Conservation (phyloP, 2,888 invertebrate species). For the Diarsia brunnea region DNA sequence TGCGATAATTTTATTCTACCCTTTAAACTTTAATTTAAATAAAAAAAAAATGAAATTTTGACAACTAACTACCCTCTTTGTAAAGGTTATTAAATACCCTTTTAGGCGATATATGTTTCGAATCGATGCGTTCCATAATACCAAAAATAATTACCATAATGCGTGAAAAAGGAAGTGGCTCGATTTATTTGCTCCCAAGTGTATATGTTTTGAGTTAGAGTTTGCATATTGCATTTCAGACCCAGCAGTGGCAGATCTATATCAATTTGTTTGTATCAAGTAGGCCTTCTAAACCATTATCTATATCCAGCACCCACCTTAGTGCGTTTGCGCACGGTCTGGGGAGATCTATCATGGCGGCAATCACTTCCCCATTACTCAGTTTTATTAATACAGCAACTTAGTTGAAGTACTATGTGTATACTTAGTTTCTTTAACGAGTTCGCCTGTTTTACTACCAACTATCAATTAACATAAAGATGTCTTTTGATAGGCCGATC, state of each 20-base stretch:
- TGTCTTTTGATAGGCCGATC: constrained; percentile 42
- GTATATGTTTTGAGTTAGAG: too few species aligned
- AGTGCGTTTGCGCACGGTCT: constrained; percentile 23
- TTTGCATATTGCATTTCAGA: background rate
- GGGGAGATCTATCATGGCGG: constrained; percentile 38
- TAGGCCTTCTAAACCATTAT: constrained; percentile 32
- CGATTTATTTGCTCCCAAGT: too few species aligned
- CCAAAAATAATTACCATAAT: too few species aligned
- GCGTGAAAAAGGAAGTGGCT: too few species aligned
- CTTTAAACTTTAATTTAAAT: too few species aligned
- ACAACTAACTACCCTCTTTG: too few species aligned
- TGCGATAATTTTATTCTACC: too few species aligned
- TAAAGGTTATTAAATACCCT: too few species aligned
- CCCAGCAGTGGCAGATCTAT: background rate
- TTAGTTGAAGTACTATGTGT: constrained; percentile 36
- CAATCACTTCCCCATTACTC: constrained; percentile 54
- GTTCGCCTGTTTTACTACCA: constrained; percentile 19
- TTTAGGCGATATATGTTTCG: too few species aligned
- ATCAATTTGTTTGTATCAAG: background rate
- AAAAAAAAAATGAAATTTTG: too few species aligned
- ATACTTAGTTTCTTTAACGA: constrained; percentile 31
- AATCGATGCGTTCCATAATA: too few species aligned
- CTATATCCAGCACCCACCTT: background rate
- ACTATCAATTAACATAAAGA: constrained; percentile 42
- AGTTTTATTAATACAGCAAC: constrained; percentile 50